Evolutionary conservation across 1,140 invertebrate genomes (phyloP), one percentile per base, ranked within the genome.

Genomic region (Aphelenchoides fujianensis): DNA sequence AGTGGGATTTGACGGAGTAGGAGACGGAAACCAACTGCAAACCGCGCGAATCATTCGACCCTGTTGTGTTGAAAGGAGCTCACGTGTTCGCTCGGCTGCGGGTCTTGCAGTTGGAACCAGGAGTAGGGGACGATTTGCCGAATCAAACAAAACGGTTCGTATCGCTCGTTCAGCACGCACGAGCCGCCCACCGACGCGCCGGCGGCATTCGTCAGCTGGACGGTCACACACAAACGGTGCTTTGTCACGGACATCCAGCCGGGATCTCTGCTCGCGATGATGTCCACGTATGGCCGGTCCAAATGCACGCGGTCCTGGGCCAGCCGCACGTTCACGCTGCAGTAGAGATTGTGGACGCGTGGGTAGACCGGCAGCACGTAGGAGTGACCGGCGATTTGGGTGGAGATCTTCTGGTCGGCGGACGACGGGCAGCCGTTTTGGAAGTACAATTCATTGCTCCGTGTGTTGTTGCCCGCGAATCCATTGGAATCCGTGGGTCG

Each of bases 61-160:
- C n/a, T n/a, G 5, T 19, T 12, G 52, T 36, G 30, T 16, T 36
- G n/a, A 71, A 69, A 7, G 3, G 23, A 66, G 31, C 31, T 66
- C 53, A 66, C 63, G 23, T 66, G 63, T 66, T 66, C 63, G n/a
- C 36, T 66, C 31, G 31, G 31, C 28, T 66, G 63, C n/a, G 32
- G 7, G n/a, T 31, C 52, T 23, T 2, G 27, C 16, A 70, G 7
- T 34, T 68, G 16, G 35, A 70, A 70, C 69, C 69, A 70, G 28
- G 69, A 64, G 53, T 52, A 70, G 27, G 69, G 69, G 67, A 70
- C 55, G 1, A 31, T 48, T 68, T 70, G 69, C 31, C 69, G 31
- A 67, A 70, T 70, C 28, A 70, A 19, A 70, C 69, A 70, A 19
- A 30, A 32, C n/a, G 16, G 63, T 66, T 66, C 31, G 7, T 66